Evolutionary conservation across 2,797 vertebrate species (phyloP), one percentile per base, ranked within the genome.

Genomic region (Tauraco hartlaubi): DNA sequence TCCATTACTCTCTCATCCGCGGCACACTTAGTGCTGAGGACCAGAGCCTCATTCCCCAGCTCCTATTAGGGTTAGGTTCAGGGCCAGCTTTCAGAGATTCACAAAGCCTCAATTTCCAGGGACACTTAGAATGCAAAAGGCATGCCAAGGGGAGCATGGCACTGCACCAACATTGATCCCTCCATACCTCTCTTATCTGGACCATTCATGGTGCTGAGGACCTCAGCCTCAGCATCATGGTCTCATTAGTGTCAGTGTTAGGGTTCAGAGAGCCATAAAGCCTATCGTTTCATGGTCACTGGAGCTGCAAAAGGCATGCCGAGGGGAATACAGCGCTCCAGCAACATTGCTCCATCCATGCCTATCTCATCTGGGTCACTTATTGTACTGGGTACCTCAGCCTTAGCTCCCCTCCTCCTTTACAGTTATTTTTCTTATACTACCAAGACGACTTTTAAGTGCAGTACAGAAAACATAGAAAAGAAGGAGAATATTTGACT

Each of bases 101-200:
- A 41, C 39, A 41, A 41, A 41, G 39, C 39, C 39, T 41, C 15
- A 14, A 41, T 41, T 41, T 46, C 19, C 44, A 46, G 44, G 52
- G 25, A 52, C 18, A 21, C 18, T n/a, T 14, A 23, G 8, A 18
- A n/a, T 58, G n/a, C 4, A 58, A 35, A 46, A 29, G 15, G 21
- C 13, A 51, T n/a, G 16, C 11, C 15, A 37, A 63, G 14, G 15
- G 26, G 37, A 72, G 20, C 25, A 26, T 0, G 0, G 7, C 12
- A 31, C 26, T 28, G 20, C 51, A 61, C 2, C 8, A 49, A 2
- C 23, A 31, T 26, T n/a, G 35, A 13, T 61, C 3, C 20, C 19
- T 31, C 12, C 43, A 16, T 4, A 6, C 1, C 9, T 59, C 15
- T 61, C 39, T 46, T 15, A 22, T 46, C 9, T 46, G 19, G 15